Conservation (phyloP, 37 sponge, comb jelly and placozoan genomes). For the Cliona cf. orientalis region DNA sequence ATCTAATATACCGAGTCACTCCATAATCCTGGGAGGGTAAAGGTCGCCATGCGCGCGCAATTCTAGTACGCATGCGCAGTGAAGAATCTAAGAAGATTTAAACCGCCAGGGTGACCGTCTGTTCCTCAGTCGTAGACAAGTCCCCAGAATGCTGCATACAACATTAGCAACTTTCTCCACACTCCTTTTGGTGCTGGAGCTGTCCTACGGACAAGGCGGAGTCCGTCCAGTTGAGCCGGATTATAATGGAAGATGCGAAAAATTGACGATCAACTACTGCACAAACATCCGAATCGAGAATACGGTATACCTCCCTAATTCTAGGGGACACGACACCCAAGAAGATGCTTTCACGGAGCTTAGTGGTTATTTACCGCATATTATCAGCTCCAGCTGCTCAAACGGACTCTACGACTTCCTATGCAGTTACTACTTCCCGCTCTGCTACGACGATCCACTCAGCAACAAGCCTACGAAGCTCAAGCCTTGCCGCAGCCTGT, state of each 20-base stretch:
- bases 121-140: too few relatives aligned
- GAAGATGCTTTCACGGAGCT: conserved; percentile 3
- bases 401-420: conserved; percentile 10
- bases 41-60: too few relatives aligned
- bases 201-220: too few relatives aligned
- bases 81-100: too few relatives aligned
- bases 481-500: conserved; percentile 24
- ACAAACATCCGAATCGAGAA: not conserved
- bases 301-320: conserved; percentile 16
- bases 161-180: too few relatives aligned
- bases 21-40: too few relatives aligned
- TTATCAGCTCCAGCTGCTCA: conserved; percentile 15
- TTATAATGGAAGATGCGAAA: not conserved
- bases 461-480: not conserved
- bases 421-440: conserved; percentile 23
- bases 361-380: not conserved
- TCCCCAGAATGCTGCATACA: too few relatives aligned
- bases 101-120: too few relatives aligned
- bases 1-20: too few relatives aligned
- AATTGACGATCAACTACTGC: not conserved
- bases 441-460: not conserved
- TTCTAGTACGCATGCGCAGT: too few relatives aligned
- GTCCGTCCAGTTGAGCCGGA: too few relatives aligned
- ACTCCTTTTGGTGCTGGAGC: too few relatives aligned
- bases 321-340: not conserved